phyloP scores from a whole-genome alignment of 2,888 invertebrate species.

The Smittia aterrima region DNA sequence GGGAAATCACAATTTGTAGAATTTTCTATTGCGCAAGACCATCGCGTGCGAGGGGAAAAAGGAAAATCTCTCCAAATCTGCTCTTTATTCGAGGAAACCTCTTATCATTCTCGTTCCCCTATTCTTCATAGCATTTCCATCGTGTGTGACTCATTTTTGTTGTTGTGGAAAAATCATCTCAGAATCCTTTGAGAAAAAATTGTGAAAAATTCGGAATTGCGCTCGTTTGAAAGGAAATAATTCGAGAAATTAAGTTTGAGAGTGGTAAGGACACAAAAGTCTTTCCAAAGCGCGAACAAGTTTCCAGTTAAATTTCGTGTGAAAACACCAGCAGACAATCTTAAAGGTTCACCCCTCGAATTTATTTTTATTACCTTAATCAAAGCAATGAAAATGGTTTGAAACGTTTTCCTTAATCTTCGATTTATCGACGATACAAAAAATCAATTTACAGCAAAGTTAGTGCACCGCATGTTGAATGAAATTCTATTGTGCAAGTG shows the following conservation, averaged over 20 bases:
- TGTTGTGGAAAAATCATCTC: constrained; percentile 26
- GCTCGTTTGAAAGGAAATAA: neutral
- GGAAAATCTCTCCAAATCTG: constrained; percentile 28
- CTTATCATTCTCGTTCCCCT: constrained; percentile 26
- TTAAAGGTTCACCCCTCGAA: neutral
- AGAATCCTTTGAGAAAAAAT: neutral
- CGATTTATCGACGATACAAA: neutral
- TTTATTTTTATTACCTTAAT: neutral
- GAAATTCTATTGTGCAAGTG: neutral
- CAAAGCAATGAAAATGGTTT: neutral
- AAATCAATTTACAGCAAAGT: constrained; percentile 4
- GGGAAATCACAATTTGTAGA: constrained; percentile 11
- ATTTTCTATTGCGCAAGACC: constrained; percentile 18
- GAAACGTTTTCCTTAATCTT: neutral
- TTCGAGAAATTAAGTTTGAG: neutral
- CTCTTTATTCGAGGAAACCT: constrained; percentile 23
- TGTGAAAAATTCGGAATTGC: neutral
- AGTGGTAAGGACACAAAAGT: neutral
- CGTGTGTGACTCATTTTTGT: constrained; percentile 27
- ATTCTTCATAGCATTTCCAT: neutral
- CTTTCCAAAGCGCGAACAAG: neutral
- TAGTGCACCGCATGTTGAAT: neutral
- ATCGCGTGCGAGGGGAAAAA: neutral
- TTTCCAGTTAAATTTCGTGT: neutral
- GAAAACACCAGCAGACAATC: neutral